Evolutionary conservation across 1,140 invertebrate genomes (phyloP).

Genomic region (Triops longicaudatus): DNA sequence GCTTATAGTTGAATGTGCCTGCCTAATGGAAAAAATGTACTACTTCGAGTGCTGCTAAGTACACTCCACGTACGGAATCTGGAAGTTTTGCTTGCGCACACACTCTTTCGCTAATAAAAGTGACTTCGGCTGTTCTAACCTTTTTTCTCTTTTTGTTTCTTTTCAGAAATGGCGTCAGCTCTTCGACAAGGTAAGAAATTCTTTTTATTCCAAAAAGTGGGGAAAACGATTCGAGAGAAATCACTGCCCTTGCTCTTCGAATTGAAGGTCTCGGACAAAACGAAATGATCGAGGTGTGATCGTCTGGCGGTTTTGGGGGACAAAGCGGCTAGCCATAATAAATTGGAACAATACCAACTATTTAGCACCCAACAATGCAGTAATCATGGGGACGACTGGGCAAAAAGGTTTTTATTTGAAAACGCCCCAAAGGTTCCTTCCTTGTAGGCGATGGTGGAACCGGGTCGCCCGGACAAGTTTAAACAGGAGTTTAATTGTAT

Average conservation of each 20-base stretch:
- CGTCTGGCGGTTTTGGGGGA: neutral
- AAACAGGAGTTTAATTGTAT: neutral
- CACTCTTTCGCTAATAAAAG: neutral
- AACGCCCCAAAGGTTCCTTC: neutral
- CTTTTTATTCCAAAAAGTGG: no score
- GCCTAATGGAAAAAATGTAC: no score
- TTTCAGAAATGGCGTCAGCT: conserved; percentile 75
- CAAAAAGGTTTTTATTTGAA: neutral
- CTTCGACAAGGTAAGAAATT: conserved; percentile 64
- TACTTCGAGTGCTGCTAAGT: no score
- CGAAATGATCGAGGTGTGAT: no score
- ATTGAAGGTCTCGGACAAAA: no score
- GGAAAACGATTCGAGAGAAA: no score
- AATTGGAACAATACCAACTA: neutral
- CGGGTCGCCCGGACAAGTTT: neutral
- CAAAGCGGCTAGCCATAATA: neutral
- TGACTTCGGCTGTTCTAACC: neutral
- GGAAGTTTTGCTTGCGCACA: neutral
- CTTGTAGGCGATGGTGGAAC: neutral
- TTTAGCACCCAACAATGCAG: neutral
- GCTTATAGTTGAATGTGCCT: no score
- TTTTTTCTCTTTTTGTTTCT: conserved; percentile 32
- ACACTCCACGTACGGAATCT: no score
- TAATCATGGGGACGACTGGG: conserved; percentile 10
- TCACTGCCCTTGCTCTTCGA: no score